These are phyloP conservation scores for Telmatochromis sp. DNA, from an alignment of 2,113 vertebrate species.

Conservation along the genomic window DNA sequence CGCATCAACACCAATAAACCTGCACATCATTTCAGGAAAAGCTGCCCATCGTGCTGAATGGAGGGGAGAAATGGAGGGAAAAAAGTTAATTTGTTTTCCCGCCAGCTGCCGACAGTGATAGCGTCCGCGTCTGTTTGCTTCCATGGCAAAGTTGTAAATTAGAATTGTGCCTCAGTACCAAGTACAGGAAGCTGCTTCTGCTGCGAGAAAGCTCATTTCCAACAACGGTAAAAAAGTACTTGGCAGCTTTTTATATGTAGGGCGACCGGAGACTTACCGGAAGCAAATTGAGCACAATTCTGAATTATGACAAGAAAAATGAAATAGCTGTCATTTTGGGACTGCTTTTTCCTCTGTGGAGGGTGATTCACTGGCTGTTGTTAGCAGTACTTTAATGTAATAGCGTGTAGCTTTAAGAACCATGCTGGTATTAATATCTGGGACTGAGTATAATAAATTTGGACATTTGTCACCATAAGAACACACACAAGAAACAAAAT, in stretches of 20 bases:
- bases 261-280: neutral
- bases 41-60: slow-evolving; percentile 35
- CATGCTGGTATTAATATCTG: neutral
- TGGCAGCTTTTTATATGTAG: slow-evolving; percentile 30
- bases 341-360: neutral
- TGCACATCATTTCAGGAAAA: slow-evolving; percentile 48
- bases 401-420: neutral
- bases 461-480: neutral
- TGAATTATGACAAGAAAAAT: slow-evolving; percentile 9
- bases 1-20: slow-evolving; percentile 49
- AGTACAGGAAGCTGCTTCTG: slow-evolving; percentile 6
- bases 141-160: slow-evolving; percentile 55
- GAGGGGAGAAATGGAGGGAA: neutral
- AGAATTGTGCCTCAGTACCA: slow-evolving; percentile 39
- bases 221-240: neutral
- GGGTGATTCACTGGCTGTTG: neutral
- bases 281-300: slow-evolving; percentile 34
- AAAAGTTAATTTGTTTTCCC: slow-evolving; percentile 66
- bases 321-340: neutral
- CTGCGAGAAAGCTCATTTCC: slow-evolving; percentile 31
- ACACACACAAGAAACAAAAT: neutral
- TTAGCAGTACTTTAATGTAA: neutral
- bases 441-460: neutral
- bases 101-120: slow-evolving; percentile 54
- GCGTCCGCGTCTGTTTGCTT: slow-evolving; percentile 38